A percentile compares a stretch with the other conserved stretches of the same genome.
phyloP scores from a whole-genome alignment of 2,113 vertebrate species.

The Egretta garzetta region DNA sequence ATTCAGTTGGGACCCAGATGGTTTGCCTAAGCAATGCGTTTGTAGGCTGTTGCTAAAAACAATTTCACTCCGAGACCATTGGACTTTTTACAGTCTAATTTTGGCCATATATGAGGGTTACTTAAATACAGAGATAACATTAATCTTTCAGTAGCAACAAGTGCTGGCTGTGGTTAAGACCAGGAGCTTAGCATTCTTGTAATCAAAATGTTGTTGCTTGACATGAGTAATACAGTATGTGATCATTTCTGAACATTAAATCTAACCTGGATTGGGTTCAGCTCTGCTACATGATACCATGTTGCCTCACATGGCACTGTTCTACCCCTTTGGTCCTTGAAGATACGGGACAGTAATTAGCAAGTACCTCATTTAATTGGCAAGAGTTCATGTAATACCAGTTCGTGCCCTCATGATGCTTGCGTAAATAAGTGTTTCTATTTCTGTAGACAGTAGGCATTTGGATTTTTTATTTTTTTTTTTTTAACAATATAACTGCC shows the following conservation, averaged over 20 bases:
- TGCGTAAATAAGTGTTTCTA: conserved; percentile 48
- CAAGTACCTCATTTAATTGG: conserved; percentile 15
- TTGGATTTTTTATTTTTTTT: not conserved
- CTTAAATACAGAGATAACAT: conserved; percentile 79
- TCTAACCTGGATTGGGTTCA: conserved; percentile 62
- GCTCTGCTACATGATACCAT: conserved; percentile 4
- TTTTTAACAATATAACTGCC: conserved; percentile 21
- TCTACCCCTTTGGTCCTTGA: conserved; percentile 42
- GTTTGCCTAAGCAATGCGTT: conserved; percentile 36
- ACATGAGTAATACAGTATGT: conserved; percentile 23
- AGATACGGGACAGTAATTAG: conserved; percentile 47
- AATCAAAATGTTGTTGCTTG: conserved; percentile 71
- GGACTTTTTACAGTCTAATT: conserved; percentile 76
- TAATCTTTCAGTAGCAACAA: conserved; percentile 77
- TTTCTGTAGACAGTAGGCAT: conserved; percentile 36
- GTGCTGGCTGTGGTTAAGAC: conserved; percentile 58
- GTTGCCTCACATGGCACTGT: conserved; percentile 15
- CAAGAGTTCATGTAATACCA: conserved; percentile 34
- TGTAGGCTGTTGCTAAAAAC: conserved; percentile 67
- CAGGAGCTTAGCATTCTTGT: conserved; percentile 74
- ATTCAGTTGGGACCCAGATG: not conserved
- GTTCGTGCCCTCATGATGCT: conserved; percentile 3
- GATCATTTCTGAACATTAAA: conserved; percentile 58
- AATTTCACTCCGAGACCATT: conserved; percentile 39
- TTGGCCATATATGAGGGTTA: conserved; percentile 72